Evolutionary conservation across 2,888 invertebrate species (phyloP), one percentile per base, ranked within the genome.

Genomic region (Chloroclysta siterata): DNA sequence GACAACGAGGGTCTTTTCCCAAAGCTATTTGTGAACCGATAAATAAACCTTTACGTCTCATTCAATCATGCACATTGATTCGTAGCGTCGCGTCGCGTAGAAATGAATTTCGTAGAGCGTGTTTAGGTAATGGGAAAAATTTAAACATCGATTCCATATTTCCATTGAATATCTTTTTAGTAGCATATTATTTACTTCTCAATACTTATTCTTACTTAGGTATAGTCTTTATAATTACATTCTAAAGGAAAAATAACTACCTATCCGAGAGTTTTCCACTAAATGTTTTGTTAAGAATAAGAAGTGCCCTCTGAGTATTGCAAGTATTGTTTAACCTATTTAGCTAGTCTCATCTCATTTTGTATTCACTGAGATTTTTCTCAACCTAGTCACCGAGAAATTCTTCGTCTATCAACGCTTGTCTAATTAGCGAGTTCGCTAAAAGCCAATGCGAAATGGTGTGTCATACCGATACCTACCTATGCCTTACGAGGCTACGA

Each of bases 1-100:
- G 75, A 72, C 77, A 79, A 78, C 73, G 73, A 72, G 75, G 62
- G 69, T 69, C 63, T 60, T 70, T 65, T 69, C 68, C 68, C 60
- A 63, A 68, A 56, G 61, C 60, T 69, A 65, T 68, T 63, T 62
- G 55, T 58, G 42, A 59, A 47, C 47, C 55, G 46, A 66, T 66
- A 68, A 68, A 66, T 60, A 66, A 63, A 46, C 15, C 14, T n/a
- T 28, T 41, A 44, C 11, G 28, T n/a, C 42, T 29, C 33, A 51
- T 51, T 44, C 11, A 36, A 36, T 28, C 1, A 53, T 13, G 14
- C 15, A 53, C 11, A 39, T 39, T 22, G 10, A 48, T 48, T 48
- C 13, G 29, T 29, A 47, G 29, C 13, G n/a, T n/a, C 17, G 7
- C 29, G n/a, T 29, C 17, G 7, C 29, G n/a, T 29, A 48, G n/a